These are phyloP conservation scores for Dendroctonus ponderosae DNA, from an alignment of 1,140 invertebrate species.

Conservation along the genomic window DNA sequence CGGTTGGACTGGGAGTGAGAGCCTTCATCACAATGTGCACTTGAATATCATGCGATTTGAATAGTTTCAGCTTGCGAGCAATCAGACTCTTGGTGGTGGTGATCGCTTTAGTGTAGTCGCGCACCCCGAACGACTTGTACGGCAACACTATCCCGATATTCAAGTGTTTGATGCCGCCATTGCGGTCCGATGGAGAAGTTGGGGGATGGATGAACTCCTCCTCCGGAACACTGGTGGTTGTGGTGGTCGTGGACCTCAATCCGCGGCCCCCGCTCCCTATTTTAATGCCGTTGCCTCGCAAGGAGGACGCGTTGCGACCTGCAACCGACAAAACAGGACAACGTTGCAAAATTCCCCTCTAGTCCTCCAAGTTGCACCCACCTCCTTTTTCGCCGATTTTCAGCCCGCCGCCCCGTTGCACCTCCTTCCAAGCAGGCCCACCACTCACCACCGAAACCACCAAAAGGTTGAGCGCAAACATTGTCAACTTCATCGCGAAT, in stretches of 20 bases:
- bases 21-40: slow-evolving; percentile 69
- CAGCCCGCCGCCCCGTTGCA: slow-evolving; percentile 50
- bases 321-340: background rate
- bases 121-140: slow-evolving; percentile 70
- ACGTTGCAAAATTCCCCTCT: background rate
- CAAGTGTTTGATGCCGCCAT: slow-evolving; percentile 38
- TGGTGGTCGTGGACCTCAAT: slow-evolving; percentile 41
- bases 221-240: slow-evolving; percentile 40
- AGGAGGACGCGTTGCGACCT: slow-evolving; percentile 32
- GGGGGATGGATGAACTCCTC: slow-evolving; percentile 45
- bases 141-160: slow-evolving; percentile 72
- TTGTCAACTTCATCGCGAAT: slow-evolving; percentile 23
- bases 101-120: slow-evolving; percentile 72
- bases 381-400: slow-evolving; percentile 49
- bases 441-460: slow-evolving; percentile 49
- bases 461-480: slow-evolving; percentile 28
- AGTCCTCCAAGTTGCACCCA: slow-evolving; percentile 19
- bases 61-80: slow-evolving; percentile 63
- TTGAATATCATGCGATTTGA: slow-evolving; percentile 67
- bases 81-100: slow-evolving; percentile 65
- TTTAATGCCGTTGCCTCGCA: slow-evolving; percentile 45
- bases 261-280: slow-evolving; percentile 44
- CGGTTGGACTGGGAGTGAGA: slow-evolving; percentile 74
- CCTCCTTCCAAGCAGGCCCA: slow-evolving; percentile 50
- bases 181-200: slow-evolving; percentile 36